phyloP scores from a whole-genome alignment of 2,113 vertebrate species.

The Isichthys henryi region DNA sequence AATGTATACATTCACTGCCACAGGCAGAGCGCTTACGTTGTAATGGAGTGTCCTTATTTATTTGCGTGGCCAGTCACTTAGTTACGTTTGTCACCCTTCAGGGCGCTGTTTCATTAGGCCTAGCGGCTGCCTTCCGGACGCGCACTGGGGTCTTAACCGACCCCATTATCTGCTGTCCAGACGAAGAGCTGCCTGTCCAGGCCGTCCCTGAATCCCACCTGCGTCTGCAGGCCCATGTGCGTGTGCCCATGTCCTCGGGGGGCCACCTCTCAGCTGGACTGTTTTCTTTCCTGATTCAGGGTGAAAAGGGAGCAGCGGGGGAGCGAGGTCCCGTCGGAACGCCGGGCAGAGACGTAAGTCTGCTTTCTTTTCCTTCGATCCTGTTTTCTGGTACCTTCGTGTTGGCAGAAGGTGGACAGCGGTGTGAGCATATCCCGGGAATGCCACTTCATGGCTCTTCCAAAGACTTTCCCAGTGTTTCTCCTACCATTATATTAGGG shows the following conservation, averaged over 20 bases:
- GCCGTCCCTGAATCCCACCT: neutral
- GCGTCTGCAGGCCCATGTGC: neutral
- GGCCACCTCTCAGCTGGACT: neutral
- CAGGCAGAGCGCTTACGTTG: neutral
- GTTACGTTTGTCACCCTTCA: neutral
- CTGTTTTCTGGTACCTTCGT: neutral
- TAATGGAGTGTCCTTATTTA: neutral
- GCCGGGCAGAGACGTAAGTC: constrained; percentile 58
- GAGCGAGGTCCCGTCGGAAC: constrained; percentile 54
- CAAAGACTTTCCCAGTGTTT: neutral
- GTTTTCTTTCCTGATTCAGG: constrained; percentile 49
- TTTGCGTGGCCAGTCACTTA: neutral
- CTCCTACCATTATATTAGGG: too few relatives aligned
- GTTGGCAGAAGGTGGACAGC: neutral
- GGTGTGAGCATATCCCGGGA: neutral
- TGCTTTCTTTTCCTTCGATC: neutral
- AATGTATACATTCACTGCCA: neutral
- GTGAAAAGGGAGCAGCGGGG: constrained; percentile 63
- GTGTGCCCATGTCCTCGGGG: neutral
- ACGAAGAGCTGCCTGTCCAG: neutral
- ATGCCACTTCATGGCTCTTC: neutral
- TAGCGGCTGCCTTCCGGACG: too few relatives aligned
- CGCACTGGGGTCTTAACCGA: neutral
- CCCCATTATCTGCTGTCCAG: neutral
- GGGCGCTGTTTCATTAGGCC: neutral